These are phyloP conservation scores for Sinocyclocheilus rhinocerous DNA, from an alignment of 2,113 vertebrate genomes.

Conservation along the genomic window DNA sequence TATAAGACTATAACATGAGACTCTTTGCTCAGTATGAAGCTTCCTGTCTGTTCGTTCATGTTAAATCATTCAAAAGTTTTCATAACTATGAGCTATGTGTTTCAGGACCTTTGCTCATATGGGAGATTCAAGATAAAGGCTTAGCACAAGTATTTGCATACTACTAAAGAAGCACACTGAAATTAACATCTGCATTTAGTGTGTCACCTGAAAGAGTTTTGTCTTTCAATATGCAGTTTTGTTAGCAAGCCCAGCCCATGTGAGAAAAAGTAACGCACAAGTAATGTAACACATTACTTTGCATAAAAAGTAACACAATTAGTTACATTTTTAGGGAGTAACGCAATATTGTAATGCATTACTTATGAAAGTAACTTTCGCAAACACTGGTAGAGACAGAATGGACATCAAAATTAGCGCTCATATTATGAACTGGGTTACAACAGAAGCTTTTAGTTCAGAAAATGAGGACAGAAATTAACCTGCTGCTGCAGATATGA, in stretches of 20 bases:
- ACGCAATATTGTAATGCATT: not conserved
- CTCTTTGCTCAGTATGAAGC: not conserved
- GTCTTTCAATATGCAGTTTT: not conserved
- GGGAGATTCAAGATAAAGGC: not conserved
- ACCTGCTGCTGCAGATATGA: constrained; percentile 50
- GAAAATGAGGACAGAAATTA: constrained; percentile 57
- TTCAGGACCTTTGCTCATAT: not conserved
- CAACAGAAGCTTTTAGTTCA: constrained; percentile 28
- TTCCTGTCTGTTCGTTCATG: not conserved
- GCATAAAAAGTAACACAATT: too few relatives aligned
- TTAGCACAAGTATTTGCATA: not conserved
- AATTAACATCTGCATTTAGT: not conserved
- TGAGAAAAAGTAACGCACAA: too few relatives aligned
- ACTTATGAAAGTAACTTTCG: not conserved
- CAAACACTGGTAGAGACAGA: not conserved
- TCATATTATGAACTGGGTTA: not conserved
- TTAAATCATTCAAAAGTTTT: not conserved
- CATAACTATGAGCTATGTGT: not conserved
- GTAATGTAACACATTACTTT: too few relatives aligned
- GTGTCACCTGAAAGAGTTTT: not conserved
- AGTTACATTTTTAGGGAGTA: too few relatives aligned
- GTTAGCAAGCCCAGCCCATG: too few relatives aligned
- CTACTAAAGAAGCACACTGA: not conserved
- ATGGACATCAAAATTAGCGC: not conserved
- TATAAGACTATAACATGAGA: not conserved